Base-by-base conservation (phyloP, 2,888 invertebrate species). In the Lycocerus yunnanus region DNA sequence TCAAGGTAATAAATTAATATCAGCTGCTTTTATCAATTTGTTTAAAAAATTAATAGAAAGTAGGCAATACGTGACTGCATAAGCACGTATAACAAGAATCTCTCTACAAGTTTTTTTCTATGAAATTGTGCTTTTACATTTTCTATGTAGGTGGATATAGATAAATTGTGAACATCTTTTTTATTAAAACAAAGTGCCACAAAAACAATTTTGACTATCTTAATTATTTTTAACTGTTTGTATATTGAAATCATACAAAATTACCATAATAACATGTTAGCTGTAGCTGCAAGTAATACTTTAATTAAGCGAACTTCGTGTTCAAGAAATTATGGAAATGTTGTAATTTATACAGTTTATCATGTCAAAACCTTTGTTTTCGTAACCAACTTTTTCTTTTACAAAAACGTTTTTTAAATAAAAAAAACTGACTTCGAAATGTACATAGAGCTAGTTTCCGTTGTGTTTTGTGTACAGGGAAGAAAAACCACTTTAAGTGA, bases 1-100 rank as follows among this genome's bases (percentile, higher is more conserved):
- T 76, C 78, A 74, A 71, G 73, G 71, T 75, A 75, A 78, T 78
- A 76, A 78, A 43, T 43, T 43, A 43, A 78, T 77, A 71, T 73
- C 72, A 71, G 66, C 71, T 72, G 73, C 72, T 72, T 74, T 74
- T 76, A 74, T 72, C 21, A 69, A 21, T 69, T 72, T 66, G 24
- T 69, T 63, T 63, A 65, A 68, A 63, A 61, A 69, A 65, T 65
- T 20, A 69, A 72, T 72, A 72, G 72, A 72, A 72, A 72, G 72
- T 72, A 72, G 72, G 69, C 68, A 72, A 72, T 60, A 63, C 67
- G 20, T 66, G 67, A 66, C 43, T 27, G 27, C 13, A 59, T 66
- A n/a, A 59, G 43, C 58, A 43, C 18, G 69, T 27, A 60, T 59
- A 59, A 10, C 61, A 63, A 71, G 66, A 66, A 66, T 66, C 71